Percentiles rank a stretch among this genome's conserved stretches.
Conservation (phyloP, 2,888 invertebrate species). For the Napeogenes sylphis region DNA sequence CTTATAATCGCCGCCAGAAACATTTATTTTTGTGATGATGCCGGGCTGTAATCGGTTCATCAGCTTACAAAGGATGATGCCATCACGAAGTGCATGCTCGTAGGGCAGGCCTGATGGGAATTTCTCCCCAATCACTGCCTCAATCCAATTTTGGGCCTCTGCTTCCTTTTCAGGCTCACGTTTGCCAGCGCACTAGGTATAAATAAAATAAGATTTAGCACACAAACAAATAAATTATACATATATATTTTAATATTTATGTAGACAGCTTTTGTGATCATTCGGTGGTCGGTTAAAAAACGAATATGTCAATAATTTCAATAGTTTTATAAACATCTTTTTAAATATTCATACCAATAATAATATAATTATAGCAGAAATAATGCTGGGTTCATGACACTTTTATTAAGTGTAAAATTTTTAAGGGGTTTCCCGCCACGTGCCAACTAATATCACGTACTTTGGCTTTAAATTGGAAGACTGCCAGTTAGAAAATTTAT, state of each 20-base stretch:
- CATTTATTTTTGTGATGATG: constrained; percentile 88
- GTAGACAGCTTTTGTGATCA: too few relatives aligned
- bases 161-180: constrained; percentile 87
- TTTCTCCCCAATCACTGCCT: constrained; percentile 86
- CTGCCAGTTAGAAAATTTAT: constrained; percentile 40
- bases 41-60: constrained; percentile 94
- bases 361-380: background rate
- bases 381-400: constrained; percentile 12
- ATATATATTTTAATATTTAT: too few relatives aligned
- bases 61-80: constrained; percentile 90
- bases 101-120: constrained; percentile 84
- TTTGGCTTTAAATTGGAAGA: constrained; percentile 38
- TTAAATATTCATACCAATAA: background rate
- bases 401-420: constrained; percentile 15
- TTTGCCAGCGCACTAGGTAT: constrained; percentile 88
- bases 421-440: constrained; percentile 44
- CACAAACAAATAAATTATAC: background rate
- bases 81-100: constrained; percentile 89
- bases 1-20: constrained; percentile 93
- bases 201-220: constrained; percentile 39
- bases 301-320: background rate
- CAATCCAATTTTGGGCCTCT: constrained; percentile 92
- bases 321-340: background rate
- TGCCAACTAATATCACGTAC: constrained; percentile 28
- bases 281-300: background rate